Conservation (phyloP, 2,888 invertebrate genomes). For the Gasteruption jaculator region DNA sequence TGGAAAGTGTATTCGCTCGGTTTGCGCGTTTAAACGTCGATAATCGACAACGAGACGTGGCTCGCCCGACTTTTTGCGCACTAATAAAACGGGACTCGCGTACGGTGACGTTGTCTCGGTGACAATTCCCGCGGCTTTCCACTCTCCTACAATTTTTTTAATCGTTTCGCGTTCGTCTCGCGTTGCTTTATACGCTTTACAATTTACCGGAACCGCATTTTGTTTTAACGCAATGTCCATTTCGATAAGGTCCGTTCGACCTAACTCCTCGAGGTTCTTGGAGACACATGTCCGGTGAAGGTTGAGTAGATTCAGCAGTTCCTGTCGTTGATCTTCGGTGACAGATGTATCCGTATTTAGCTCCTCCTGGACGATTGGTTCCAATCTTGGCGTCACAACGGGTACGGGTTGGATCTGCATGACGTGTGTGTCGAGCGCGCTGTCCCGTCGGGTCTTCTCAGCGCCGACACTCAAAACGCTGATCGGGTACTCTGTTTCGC, state of each 20-base stretch:
- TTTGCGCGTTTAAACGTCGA: constrained; percentile 19
- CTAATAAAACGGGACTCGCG: no score
- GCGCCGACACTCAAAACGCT: no score
- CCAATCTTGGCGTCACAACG: constrained; percentile 4
- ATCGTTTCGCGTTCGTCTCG: constrained; percentile 17
- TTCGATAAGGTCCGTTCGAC: constrained; percentile 2
- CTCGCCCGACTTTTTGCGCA: no score
- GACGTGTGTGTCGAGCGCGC: no score
- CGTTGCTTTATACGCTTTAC: constrained; percentile 17
- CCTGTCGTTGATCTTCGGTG: constrained; percentile 7
- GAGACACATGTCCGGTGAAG: constrained; percentile 6
- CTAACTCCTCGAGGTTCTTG: constrained; percentile 9
- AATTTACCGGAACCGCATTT: no score
- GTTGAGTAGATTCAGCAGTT: constrained; percentile 10
- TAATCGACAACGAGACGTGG: constrained; percentile 24
- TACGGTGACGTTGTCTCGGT: no score
- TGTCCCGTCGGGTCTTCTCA: no score
- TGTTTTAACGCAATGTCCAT: constrained; percentile 14
- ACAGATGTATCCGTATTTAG: constrained; percentile 3
- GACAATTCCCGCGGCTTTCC: constrained; percentile 19
- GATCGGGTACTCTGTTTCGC: no score
- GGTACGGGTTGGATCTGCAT: constrained; percentile 5
- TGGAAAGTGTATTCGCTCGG: no score
- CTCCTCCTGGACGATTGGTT: constrained; percentile 3
- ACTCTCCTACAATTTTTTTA: constrained; percentile 18